Percentiles rank a stretch among this genome's conserved stretches.
Conservation (phyloP, 2,888 invertebrate genomes). For the Xanthia togata region DNA sequence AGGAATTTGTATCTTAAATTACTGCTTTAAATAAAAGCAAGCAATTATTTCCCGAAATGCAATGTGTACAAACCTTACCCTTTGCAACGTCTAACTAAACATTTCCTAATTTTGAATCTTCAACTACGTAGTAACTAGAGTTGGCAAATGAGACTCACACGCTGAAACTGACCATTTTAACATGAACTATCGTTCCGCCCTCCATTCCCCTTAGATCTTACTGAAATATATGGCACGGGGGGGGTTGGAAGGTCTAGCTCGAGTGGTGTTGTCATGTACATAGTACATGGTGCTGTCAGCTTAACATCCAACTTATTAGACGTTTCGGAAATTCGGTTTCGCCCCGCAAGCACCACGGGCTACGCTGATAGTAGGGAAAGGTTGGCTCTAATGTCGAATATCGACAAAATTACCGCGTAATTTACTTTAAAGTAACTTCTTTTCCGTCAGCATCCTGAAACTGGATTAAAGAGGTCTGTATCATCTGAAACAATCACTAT, state of each 20-base stretch:
- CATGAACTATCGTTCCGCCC: slow-evolving; percentile 73
- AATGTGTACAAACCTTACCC: slow-evolving; percentile 67
- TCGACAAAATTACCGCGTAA: slow-evolving; percentile 27
- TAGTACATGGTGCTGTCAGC: slow-evolving; percentile 84
- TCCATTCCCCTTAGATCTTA: slow-evolving; percentile 61
- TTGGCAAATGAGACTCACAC: slow-evolving; percentile 85
- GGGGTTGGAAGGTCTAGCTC: slow-evolving; percentile 71
- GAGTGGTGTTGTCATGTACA: slow-evolving; percentile 83
- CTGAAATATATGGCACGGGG: slow-evolving; percentile 62
- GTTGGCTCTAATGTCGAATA: slow-evolving; percentile 41
- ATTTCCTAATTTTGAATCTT: slow-evolving; percentile 83
- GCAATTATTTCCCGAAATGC: slow-evolving; percentile 67
- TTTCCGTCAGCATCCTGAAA: neutral
- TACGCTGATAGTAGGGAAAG: slow-evolving; percentile 76
- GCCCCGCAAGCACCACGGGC: slow-evolving; percentile 85
- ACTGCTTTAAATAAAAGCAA: slow-evolving; percentile 46
- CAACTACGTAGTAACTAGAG: slow-evolving; percentile 82
- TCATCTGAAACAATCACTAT: no score
- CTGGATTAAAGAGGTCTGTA: no score
- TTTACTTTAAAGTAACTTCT: neutral
- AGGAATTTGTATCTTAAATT: slow-evolving; percentile 38
- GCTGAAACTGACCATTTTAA: slow-evolving; percentile 72
- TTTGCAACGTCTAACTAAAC: slow-evolving; percentile 80
- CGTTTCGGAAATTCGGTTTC: slow-evolving; percentile 90
- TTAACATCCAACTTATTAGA: slow-evolving; percentile 90